These are phyloP conservation scores for Cyclargus thomasi DNA, from an alignment of 1,140 invertebrate species.

Conservation along the genomic window DNA sequence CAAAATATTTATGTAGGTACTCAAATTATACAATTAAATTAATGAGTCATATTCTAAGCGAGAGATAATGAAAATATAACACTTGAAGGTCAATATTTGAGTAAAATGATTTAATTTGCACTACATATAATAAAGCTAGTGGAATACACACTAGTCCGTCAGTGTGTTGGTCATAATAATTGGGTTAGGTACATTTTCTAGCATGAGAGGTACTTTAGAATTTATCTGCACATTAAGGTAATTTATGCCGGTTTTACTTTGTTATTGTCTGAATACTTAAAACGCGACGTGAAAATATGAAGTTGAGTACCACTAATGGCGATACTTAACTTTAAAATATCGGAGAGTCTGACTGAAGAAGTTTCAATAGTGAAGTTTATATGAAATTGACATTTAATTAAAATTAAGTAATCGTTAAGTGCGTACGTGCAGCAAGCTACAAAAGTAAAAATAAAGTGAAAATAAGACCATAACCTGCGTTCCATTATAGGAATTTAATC, in stretches of 20 bases:
- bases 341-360: too few species aligned
- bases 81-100: constrained; percentile 6
- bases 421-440: too few species aligned
- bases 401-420: too few species aligned
- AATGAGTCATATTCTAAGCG: not conserved
- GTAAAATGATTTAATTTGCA: not conserved
- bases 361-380: too few species aligned
- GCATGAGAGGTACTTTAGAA: not conserved
- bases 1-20: not conserved
- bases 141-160: not conserved
- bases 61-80: not conserved
- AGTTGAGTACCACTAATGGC: too few species aligned
- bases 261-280: not conserved
- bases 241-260: not conserved
- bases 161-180: not conserved
- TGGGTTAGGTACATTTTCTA: not conserved
- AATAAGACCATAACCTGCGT: not conserved
- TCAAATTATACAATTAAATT: not conserved
- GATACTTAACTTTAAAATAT: too few species aligned
- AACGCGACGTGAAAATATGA: not conserved
- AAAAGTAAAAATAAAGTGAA: not conserved
- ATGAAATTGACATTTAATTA: too few species aligned
- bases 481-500: not conserved
- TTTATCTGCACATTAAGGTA: not conserved
- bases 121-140: not conserved